Conservation (phyloP, 2,113 vertebrate species). For the Lepidothrix coronata region DNA sequence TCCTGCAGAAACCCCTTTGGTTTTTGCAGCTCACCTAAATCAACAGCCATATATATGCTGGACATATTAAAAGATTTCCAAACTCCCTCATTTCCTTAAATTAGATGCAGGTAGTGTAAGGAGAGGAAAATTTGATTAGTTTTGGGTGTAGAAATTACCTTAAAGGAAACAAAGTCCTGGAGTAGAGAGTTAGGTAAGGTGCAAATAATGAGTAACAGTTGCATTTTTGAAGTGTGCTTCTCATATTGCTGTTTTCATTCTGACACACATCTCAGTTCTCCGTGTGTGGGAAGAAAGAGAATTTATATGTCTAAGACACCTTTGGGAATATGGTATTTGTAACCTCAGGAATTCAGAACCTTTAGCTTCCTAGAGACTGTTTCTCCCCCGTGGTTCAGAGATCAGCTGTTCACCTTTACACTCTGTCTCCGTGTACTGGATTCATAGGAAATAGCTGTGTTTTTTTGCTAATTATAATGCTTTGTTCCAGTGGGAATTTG, state of each 20-base stretch:
- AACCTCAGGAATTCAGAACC: neutral
- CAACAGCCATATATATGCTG: neutral
- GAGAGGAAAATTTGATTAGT: neutral
- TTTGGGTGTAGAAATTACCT: neutral
- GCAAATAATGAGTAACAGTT: neutral
- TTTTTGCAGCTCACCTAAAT: neutral
- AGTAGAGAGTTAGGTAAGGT: neutral
- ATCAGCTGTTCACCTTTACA: neutral
- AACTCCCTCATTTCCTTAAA: neutral
- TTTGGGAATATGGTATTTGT: neutral
- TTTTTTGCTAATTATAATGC: neutral
- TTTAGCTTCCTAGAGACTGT: neutral
- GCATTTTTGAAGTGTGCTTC: neutral
- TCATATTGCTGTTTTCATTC: neutral
- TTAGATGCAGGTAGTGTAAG: neutral
- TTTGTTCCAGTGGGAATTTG: slow-evolving; percentile 48
- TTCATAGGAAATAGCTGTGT: neutral
- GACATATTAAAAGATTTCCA: neutral
- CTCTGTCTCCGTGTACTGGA: neutral
- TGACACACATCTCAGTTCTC: neutral
- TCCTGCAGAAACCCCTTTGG: neutral
- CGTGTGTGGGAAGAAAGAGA: neutral
- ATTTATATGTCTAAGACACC: neutral
- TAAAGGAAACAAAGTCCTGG: neutral
- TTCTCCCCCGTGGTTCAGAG: neutral